phyloP scores from a whole-genome alignment of 2,113 vertebrate genomes.

The Pheucticus melanocephalus region DNA sequence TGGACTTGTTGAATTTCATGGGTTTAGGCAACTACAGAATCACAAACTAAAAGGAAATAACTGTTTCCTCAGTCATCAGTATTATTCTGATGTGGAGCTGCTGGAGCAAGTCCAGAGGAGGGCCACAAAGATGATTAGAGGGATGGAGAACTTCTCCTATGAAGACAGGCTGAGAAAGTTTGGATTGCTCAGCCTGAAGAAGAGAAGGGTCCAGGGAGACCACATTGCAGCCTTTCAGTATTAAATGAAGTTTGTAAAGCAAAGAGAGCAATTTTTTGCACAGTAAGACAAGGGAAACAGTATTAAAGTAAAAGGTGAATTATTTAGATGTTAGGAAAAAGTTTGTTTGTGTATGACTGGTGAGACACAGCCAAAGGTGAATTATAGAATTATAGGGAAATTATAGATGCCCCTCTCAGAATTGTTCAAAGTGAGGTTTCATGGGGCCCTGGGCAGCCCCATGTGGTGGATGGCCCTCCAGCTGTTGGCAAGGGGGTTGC shows the following conservation, averaged over 20 bases:
- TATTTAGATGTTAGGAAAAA: neutral
- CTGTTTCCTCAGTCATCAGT: neutral
- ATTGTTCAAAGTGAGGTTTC: neutral
- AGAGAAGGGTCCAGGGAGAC: neutral
- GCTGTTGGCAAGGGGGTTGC: neutral
- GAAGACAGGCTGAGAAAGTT: neutral
- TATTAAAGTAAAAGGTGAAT: neutral
- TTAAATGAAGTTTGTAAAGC: neutral
- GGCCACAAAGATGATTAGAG: neutral
- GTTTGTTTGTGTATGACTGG: neutral
- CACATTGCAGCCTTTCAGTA: neutral
- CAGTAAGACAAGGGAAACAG: neutral
- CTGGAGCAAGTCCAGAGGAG: neutral
- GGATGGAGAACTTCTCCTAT: neutral
- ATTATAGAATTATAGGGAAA: neutral
- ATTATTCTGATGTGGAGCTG: neutral
- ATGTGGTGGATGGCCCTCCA: too few species aligned
- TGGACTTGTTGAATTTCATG: neutral
- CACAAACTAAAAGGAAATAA: neutral
- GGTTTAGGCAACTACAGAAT: neutral
- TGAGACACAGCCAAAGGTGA: neutral
- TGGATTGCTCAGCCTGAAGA: neutral
- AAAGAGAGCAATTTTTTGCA: neutral
- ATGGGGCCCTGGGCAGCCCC: neutral
- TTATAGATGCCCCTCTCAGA: neutral